Evolutionary conservation across 2,797 vertebrate genomes (phyloP), one percentile per base, ranked within the genome.

Genomic region (Enteromius trimaculatus): DNA sequence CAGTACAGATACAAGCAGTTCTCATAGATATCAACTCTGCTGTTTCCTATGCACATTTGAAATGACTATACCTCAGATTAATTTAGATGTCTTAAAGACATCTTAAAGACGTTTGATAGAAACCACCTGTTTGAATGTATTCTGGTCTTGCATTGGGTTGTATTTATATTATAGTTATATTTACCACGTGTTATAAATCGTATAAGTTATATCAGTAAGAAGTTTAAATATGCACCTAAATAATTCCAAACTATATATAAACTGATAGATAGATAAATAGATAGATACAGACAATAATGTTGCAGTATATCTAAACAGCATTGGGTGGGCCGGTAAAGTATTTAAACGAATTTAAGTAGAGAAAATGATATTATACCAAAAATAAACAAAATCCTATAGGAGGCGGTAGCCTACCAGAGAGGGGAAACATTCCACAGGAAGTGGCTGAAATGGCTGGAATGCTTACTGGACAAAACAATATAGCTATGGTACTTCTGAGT

Each of bases 81-180:
- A 78, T 42, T 21, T 31, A 13, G 9, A 77, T 17, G 17, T 47
- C 58, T 19, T 31, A 42, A 47, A 75, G 19, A 75, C 21, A 75
- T 1, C n/a, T n/a, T n/a, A 39, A 7, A n/a, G 47, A 29, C 16
- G 19, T 65, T 13, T 34, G n/a, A 79, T 49, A 8, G 29, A 66
- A 66, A 79, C 77, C 44, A 53, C 44, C 44, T 51, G 19, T 51
- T 21, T 37, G 31, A 49, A 68, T 97, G 86, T 96, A 96, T 0
- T 97, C 92, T 0, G 96, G 96, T 64, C 91, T 93, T 82, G 97
- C 91, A 0, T 95, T 95, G 60, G 97, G 96, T 87, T 97, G 89
- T 95, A 98, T 97, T 84, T 76, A 87, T 53, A 53, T 53, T 21
- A 53, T 21, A 53, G 6, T 51, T 19, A 17, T 17, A 51, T 51